phyloP scores from a whole-genome alignment of 2,888 invertebrate genomes.

The Hipparchia semele region DNA sequence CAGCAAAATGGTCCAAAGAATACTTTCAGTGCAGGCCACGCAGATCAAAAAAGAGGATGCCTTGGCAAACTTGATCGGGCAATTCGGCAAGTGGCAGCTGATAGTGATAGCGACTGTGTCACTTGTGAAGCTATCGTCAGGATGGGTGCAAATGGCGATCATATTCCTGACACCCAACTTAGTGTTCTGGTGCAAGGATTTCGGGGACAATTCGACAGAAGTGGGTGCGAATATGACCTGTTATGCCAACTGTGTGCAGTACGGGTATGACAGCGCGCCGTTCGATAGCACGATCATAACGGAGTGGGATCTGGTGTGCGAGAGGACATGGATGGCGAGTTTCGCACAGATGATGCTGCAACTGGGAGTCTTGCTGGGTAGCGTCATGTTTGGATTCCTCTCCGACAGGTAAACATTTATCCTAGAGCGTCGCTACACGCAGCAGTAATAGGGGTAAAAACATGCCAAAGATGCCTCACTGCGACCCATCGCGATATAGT shows the following conservation, averaged over 20 bases:
- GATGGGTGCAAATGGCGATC: constrained; percentile 90
- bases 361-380: constrained; percentile 88
- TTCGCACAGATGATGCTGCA: constrained; percentile 89
- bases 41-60: constrained; percentile 58
- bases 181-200: constrained; percentile 74
- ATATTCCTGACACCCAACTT: constrained; percentile 88
- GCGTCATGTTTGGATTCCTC: constrained; percentile 87
- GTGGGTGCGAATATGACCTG: constrained; percentile 71
- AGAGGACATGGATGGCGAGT: constrained; percentile 84
- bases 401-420: constrained; percentile 85
- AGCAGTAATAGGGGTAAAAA: too few relatives aligned
- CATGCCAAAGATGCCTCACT: too few relatives aligned
- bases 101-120: constrained; percentile 85
- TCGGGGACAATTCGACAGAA: constrained; percentile 53
- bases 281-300: constrained; percentile 88
- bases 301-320: constrained; percentile 90
- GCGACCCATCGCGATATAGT: too few relatives aligned
- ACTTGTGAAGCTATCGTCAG: constrained; percentile 88
- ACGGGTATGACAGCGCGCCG: constrained; percentile 84
- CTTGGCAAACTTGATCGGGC: constrained; percentile 63
- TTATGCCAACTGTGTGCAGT: constrained; percentile 75
- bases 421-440: not conserved
- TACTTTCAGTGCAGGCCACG: constrained; percentile 45
- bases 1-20: constrained; percentile 59
- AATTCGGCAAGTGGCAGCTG: constrained; percentile 88